Evolutionary conservation across 92 coral and sea anemone species (phyloP), one percentile per base, ranked within the genome.

Genomic region (Siderastrea siderea): DNA sequence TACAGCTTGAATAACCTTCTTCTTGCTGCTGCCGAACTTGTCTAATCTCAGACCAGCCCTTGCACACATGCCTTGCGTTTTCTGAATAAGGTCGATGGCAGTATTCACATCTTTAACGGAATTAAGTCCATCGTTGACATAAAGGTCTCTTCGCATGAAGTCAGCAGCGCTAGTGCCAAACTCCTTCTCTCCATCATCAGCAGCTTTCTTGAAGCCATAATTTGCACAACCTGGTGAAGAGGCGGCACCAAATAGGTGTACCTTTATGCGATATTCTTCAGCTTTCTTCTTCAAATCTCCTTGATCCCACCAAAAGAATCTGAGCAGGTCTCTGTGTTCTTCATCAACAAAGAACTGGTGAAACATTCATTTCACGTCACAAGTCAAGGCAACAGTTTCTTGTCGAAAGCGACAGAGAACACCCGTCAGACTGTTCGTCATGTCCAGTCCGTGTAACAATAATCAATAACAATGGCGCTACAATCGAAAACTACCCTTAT

Each of bases 171-270:
- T 73, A 3, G 82, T 11, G 16, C 94, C 89, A 62, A 83, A 88
- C 63, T 88, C 87, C 46, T 77, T 85, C 65, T 92, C 92, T 7
- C 87, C 90, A 64, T 87, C 94, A 51, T 68, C 84, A 12, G 92
- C 95, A 6, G 91, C 90, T 50, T 64, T 48, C 78, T 84, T 92
- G 86, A 89, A 89, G 47, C 80, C 91, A 80, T 89, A 84, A 83
- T 92, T 92, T 14, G 94, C 91, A 53, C 95, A 94, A 14, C 90
- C 95, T 38, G 95, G 91, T 7, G 93, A 94, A 3, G 86, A 86
- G 3, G 84, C 86, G 15, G 95, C 95, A 3, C 93, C 95, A 68
- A 90, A 90, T 1, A 95, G 63, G 86, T 95, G 93, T 7, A 90
- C 94, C 87, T 87, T 92, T 93, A 92, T 95, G 44, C 90, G 86